Conservation (phyloP, 2,888 invertebrate species). For the Phlogophora meticulosa region DNA sequence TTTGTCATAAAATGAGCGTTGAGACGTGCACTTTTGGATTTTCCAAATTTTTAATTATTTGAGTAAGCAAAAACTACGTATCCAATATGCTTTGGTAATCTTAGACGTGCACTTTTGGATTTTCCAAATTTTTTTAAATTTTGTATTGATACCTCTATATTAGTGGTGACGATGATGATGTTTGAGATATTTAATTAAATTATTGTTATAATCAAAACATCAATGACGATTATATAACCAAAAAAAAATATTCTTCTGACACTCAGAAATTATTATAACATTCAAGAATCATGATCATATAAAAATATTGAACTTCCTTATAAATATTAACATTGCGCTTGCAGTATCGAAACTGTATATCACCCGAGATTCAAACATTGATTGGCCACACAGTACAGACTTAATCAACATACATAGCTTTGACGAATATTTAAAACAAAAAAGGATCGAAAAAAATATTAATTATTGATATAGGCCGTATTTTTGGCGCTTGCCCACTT, state of each 20-base stretch:
- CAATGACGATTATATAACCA: conserved; percentile 25
- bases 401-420: neutral
- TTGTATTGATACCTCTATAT: too few relatives aligned
- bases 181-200: conserved; percentile 53
- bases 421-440: conserved; percentile 20
- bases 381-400: neutral
- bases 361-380: conserved; percentile 15
- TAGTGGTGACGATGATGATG: too few relatives aligned
- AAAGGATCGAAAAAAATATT: neutral
- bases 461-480: neutral
- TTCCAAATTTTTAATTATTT: too few relatives aligned
- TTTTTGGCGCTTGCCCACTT: neutral
- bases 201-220: conserved; percentile 38
- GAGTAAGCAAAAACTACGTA: too few relatives aligned
- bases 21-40: too few relatives aligned
- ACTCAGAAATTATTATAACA: conserved; percentile 32
- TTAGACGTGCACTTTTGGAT: too few relatives aligned
- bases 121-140: too few relatives aligned
- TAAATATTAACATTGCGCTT: neutral
- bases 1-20: too few relatives aligned
- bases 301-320: conserved; percentile 29
- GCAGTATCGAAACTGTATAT: neutral
- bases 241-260: conserved; percentile 28
- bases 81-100: too few relatives aligned
- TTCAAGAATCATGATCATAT: conserved; percentile 32